A percentile compares a stretch with the other conserved stretches of the same genome.
phyloP scores from a whole-genome alignment of 2,797 vertebrate genomes.

The Acipenser oxyrinchus region DNA sequence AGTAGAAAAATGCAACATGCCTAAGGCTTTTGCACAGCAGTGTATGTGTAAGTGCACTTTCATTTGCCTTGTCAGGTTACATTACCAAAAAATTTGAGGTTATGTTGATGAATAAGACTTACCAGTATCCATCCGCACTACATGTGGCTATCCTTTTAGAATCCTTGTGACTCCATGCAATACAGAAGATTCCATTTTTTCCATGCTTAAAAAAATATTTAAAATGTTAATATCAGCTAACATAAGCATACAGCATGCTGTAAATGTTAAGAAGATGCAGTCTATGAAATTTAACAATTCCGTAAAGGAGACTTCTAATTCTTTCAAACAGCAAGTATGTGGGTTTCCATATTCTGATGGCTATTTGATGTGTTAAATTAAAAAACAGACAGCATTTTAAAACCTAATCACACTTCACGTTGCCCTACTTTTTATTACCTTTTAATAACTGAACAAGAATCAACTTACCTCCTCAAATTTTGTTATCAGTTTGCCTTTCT shows the following conservation, averaged over 20 bases:
- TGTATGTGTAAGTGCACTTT: too few relatives aligned
- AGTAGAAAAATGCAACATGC: too few relatives aligned
- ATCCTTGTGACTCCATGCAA: constrained; percentile 98
- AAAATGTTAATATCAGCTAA: not conserved
- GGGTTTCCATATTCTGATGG: too few relatives aligned
- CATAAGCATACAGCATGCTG: not conserved
- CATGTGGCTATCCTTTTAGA: constrained; percentile 94
- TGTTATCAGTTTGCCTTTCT: constrained; percentile 86
- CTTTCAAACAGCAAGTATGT: too few relatives aligned
- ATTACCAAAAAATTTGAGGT: not conserved
- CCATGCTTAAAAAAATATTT: constrained; percentile 76
- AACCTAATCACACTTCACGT: too few relatives aligned
- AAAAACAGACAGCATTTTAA: too few relatives aligned
- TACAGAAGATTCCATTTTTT: constrained; percentile 92
- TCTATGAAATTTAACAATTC: too few relatives aligned
- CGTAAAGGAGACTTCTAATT: too few relatives aligned
- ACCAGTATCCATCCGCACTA: constrained; percentile 92
- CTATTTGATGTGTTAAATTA: too few relatives aligned
- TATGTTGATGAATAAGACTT: constrained; percentile 34
- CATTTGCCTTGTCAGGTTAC: too few relatives aligned
- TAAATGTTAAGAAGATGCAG: too few relatives aligned
- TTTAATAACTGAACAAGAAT: constrained; percentile 25
- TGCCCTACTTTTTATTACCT: constrained; percentile 28
- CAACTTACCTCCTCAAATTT: constrained; percentile 81
- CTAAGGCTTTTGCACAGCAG: too few relatives aligned